Base-by-base conservation (phyloP, 1,140 invertebrate genomes). In the Teleopsis dalmanni region DNA sequence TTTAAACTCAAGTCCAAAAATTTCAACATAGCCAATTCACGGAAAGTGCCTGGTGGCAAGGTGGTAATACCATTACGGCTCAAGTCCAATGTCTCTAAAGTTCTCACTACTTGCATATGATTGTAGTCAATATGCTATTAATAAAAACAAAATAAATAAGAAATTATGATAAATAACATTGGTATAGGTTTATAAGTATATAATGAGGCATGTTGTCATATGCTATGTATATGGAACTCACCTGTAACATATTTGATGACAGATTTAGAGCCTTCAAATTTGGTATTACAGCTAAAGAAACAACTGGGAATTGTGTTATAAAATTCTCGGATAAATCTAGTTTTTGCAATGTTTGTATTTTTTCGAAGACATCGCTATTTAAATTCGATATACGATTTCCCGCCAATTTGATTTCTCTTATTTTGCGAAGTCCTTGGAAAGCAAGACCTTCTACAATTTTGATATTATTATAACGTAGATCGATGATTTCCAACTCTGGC, bases 321-420 rank as follows among this genome's bases (percentile, higher is more conserved):
- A 89, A 89, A 70, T 95, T 94, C 57, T 85, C 80, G 1, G 88
- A 89, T 5, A 94, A 71, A 69, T 92, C 87, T 47, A 94, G 68
- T 50, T 81, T 79, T 52, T 89, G 78, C 22, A 94, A 69, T 45
- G 79, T 82, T 51, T 80, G 76, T 4, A 85, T 78, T 42, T 87
- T 84, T 73, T 84, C 62, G 21, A 71, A 90, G 35, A 87, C 81
- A 59, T 89, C 86, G 60, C 85, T 87, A 65, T 88, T 88, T 59
- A 91, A 80, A 52, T 81, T 80, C 2, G 76, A 76, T 2, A 91
- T 74, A 50, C 84, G 77, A 71, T 92, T 94, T 50, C 81, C 79
- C 1, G 81, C 78, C 5, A 93, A 71, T 57, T 84, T 81, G 5
- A 93, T 76, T 37, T 76, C 76, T 56, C 81, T 75, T 6, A 93